Evolutionary conservation across 2,888 invertebrate genomes (phyloP), one percentile per base, ranked within the genome.

Genomic region (Pseudococcus longispinus): DNA sequence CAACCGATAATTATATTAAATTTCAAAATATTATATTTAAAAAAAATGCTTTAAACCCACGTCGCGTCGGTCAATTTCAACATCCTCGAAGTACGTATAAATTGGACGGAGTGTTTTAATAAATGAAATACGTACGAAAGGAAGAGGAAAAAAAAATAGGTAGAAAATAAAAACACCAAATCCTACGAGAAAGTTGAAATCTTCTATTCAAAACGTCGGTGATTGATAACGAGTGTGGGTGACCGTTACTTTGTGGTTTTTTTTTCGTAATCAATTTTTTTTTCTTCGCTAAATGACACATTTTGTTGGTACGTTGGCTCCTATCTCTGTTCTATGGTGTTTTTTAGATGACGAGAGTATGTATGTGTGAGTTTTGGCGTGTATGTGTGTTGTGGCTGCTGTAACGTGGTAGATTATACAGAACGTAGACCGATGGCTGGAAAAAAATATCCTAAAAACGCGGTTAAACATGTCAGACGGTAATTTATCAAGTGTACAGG

Each of bases 171-270:
- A 65, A 37, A 74, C 74, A n/a, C 37, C 74, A 29, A 74, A 74
- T 74, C 74, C 74, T 74, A 74, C 74, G 74, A 74, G 74, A 74
- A 74, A 74, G 74, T 74, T n/a, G 51, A 51, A 51, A 51, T 51
- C 18, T 32, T 74, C 32, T 32, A 2, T 37, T 74, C 18, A 32
- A 32, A 29, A 74, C 18, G 18, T 29, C 18, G 74, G 29, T 74
- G 74, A 74, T 74, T 74, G 74, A 74, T 74, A 74, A 74, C 74
- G n/a, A 74, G 74, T 74, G 74, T 74, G 74, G 74, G 74, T 74
- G 74, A 74, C 74, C 74, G 74, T 74, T 74, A 74, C 37, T 74
- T 74, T 74, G 74, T 74, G 74, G 74, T 74, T 74, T 37, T 32
- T n/a, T 70, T 74, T 74, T 74, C 74, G 74, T 74, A 37, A 32